Base-by-base conservation (phyloP, 2,888 invertebrate species). In the Drosophila nr. perissopoda region DNA sequence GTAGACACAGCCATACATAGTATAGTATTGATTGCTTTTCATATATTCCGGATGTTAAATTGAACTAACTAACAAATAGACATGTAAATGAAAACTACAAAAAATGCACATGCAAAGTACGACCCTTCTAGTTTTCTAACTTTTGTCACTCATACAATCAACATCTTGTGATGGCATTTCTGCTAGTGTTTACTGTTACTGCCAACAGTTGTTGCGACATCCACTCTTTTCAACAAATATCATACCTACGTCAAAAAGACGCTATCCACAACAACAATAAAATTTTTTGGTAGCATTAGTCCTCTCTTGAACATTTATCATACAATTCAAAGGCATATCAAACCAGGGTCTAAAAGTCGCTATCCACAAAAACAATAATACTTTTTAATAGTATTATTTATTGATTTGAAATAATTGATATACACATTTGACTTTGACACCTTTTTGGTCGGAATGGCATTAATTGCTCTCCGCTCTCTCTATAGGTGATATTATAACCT, bases 391-490 rank as follows among this genome's bases (percentile, higher is more conserved):
- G 67, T 52, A 68, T 70, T 61, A 65, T 71, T 81, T 73, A 86
- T 78, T 78, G 70, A 68, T 69, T 51, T 59, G 42, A 78, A 74
- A 74, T 72, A 75, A 85, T 85, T 68, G 70, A 66, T 71, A 7
- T 7, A 21, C 81, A 60, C 70, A 62, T 70, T 83, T 80, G 83
- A 70, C 82, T 78, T 83, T 86, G 83, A 25, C 25, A 33, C 31
- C 10, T 49, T 49, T 74, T 75, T 65, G 76, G 70, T 40, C 80
- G 64, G 13, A 21, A 42, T 63, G 38, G 46, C 46, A 33, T 57
- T 53, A 21, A 49, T 40, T 21, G 21, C 21, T 42, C 7, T 42
- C 4, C 42, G 13, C 6, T 42, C 21, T 42, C 42, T 5, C 21
- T 42, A 7, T 42, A 21, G 13, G 11, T 13, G 16, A 8, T 16